Evolutionary conservation across 1,140 invertebrate genomes (phyloP), one percentile per base, ranked within the genome.

Genomic region (Semibalanus balanoides): DNA sequence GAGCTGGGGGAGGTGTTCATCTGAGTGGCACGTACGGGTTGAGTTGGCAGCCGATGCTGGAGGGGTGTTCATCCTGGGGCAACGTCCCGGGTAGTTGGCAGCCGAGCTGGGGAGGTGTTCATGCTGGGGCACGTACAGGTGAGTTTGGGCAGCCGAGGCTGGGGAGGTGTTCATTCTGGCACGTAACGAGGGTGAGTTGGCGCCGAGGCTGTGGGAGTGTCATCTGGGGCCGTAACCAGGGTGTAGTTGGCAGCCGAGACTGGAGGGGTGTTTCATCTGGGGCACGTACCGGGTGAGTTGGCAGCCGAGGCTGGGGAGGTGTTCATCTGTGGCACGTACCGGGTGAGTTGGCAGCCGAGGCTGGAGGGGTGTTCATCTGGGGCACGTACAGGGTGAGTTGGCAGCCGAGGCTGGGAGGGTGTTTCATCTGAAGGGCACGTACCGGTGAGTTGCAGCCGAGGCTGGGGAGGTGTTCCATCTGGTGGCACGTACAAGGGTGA

Each of bases 81-180:
- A n/a, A n/a, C n/a, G n/a, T n/a, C n/a, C n/a, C n/a, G n/a, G n/a
- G n/a, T n/a, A n/a, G n/a, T n/a, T n/a, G n/a, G n/a, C n/a, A n/a
- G n/a, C 94, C 29, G 88, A 93, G 70, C 89, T 91, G 85, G 95
- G 95, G 11, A 89, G 77, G 93, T 96, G 0, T 97, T 89, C 85
- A 89, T 91, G 0, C 96, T 94, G 93, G 96, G n/a, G 96, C 22
- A 92, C 90, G n/a, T 73, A 95, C 96, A 83, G 87, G 93, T 79
- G 91, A 92, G 83, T 83, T 81, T 82, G n/a, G 73, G 28, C 0
- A 76, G 74, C 40, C 5, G 35, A 7, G 35, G 35, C 5, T 40
- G 35, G 5, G 0, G 43, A 73, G 0, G 74, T 79, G 72, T 79
- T 72, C 74, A 77, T 76, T 79, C 78, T 75, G 78, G 78, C 25